Percentiles rank a stretch among this genome's conserved stretches.
These are phyloP conservation scores for Ips nitidus DNA, from an alignment of 1,140 invertebrate genomes.

Conservation along the genomic window DNA sequence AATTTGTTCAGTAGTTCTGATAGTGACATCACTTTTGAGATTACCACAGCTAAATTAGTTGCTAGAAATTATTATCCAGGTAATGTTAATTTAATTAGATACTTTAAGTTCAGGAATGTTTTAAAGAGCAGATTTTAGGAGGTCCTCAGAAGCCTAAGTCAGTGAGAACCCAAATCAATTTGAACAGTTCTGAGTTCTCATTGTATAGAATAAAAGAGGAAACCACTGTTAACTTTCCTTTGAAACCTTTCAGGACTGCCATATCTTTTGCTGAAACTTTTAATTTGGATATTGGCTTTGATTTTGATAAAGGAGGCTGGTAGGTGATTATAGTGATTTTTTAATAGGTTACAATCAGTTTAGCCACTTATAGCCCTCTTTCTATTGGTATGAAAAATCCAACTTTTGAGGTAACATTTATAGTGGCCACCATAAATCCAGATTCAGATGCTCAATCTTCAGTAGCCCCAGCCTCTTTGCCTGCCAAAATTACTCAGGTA, in stretches of 20 bases:
- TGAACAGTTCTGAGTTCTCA: constrained; percentile 76
- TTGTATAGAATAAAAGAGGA: constrained; percentile 66
- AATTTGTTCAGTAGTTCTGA: constrained; percentile 44
- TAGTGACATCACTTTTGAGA: constrained; percentile 47
- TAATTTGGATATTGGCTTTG: constrained; percentile 65
- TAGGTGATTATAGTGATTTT: constrained; percentile 47
- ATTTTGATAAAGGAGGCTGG: constrained; percentile 77
- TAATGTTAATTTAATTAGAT: neutral
- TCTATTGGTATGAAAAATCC: constrained; percentile 67
- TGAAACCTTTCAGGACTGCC: constrained; percentile 80
- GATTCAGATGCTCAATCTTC: constrained; percentile 56
- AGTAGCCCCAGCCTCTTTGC: constrained; percentile 36
- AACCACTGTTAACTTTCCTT: constrained; percentile 77
- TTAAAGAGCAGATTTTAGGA: constrained; percentile 27
- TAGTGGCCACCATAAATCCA: constrained; percentile 73
- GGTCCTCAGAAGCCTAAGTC: constrained; percentile 38
- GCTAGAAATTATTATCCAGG: constrained; percentile 46
- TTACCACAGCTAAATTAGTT: constrained; percentile 37
- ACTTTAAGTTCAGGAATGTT: neutral
- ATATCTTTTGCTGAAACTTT: constrained; percentile 75
- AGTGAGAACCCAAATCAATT: constrained; percentile 57
- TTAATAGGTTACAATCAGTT: neutral
- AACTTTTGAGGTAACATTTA: constrained; percentile 74
- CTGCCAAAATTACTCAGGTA: constrained; percentile 36
- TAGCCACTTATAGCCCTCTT: constrained; percentile 55